Percentiles rank a stretch among this genome's conserved stretches.
phyloP scores from a whole-genome alignment of 2,113 vertebrate species.

The Nothoprocta perdicaria region DNA sequence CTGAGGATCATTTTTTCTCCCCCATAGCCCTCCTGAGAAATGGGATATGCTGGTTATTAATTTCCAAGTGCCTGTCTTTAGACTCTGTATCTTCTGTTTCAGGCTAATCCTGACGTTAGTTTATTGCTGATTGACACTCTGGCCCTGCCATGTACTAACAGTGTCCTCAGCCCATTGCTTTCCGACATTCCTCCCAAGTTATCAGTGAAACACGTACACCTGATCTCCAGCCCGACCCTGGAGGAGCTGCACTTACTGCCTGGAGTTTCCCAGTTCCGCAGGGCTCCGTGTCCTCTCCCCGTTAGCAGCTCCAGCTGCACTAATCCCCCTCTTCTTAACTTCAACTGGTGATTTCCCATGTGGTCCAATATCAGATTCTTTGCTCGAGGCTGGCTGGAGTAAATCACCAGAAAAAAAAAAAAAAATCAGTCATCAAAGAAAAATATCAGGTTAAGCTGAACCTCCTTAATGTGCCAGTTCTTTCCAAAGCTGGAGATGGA shows the following conservation, averaged over 20 bases:
- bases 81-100: conserved; percentile 4
- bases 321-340: conserved; percentile 51
- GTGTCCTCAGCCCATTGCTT: conserved; percentile 15
- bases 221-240: background rate
- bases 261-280: background rate
- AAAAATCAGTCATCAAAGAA: conserved; percentile 54
- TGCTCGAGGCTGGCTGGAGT: background rate
- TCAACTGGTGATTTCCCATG: conserved; percentile 40
- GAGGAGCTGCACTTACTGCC: conserved; percentile 7
- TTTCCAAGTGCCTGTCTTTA: conserved; percentile 42
- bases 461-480: conserved; percentile 53
- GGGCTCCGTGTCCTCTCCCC: background rate
- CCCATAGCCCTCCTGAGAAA: conserved; percentile 32
- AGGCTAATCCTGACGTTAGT: conserved; percentile 11
- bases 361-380: conserved; percentile 23
- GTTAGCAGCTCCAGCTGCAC: background rate
- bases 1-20: background rate
- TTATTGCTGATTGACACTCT: conserved; percentile 25
- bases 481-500: conserved; percentile 56
- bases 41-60: conserved; percentile 44
- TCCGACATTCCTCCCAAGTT: conserved; percentile 19
- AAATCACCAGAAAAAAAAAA: conserved; percentile 20
- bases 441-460: conserved; percentile 53
- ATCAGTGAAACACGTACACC: background rate
- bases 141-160: conserved; percentile 6